phyloP scores from a whole-genome alignment of 2,888 invertebrate genomes.

The Habrosyne pyritoides region DNA sequence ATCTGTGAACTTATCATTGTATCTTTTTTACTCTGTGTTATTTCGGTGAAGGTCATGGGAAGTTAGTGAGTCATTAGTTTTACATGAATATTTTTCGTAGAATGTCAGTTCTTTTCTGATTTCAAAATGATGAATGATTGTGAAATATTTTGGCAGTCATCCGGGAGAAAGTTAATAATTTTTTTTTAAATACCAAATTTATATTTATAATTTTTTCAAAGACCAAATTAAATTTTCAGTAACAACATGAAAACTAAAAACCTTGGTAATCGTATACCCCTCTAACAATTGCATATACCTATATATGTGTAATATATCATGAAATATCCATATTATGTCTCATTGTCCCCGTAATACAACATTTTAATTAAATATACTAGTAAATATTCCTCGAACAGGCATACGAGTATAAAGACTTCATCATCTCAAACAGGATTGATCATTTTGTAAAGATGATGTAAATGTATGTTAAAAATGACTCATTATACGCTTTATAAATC shows the following conservation, averaged over 20 bases:
- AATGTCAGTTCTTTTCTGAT: neutral
- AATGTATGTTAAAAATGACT: constrained; percentile 2
- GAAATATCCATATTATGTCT: too few species aligned
- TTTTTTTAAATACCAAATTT: neutral
- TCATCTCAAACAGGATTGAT: neutral
- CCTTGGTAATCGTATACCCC: too few species aligned
- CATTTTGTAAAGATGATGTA: neutral
- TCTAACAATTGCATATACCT: too few species aligned
- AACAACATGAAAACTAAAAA: too few species aligned
- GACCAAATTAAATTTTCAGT: too few species aligned
- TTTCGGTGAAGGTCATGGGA: constrained; percentile 16
- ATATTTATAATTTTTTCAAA: too few species aligned
- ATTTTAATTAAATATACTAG: too few species aligned
- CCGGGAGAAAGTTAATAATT: neutral
- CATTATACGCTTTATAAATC: constrained; percentile 1
- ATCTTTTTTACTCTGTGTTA: constrained; percentile 10
- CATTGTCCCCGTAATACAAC: too few species aligned
- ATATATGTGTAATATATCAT: too few species aligned
- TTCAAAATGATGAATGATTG: neutral
- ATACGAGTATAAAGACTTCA: neutral
- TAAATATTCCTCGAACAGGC: neutral
- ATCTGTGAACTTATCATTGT: neutral
- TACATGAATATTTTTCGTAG: neutral
- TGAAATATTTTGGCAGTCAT: neutral
- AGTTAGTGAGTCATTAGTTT: constrained; percentile 13